A percentile compares a stretch with the other conserved stretches of the same genome.
phyloP scores from a whole-genome alignment of 2,888 invertebrate genomes.

The Rotaria sp. region DNA sequence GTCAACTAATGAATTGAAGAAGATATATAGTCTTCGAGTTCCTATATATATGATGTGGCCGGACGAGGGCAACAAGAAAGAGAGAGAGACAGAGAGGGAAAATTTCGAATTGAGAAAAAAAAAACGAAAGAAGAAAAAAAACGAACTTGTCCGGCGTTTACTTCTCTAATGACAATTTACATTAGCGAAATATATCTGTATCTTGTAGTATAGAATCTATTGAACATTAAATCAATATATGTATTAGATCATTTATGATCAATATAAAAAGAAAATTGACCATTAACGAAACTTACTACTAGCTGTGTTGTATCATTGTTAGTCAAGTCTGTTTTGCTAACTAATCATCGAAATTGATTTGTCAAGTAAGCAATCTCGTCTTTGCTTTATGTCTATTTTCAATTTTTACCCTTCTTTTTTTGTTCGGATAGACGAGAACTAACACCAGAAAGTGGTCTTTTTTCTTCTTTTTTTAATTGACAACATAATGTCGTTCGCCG shows the following conservation, averaged over 20 bases:
- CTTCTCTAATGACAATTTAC: neutral
- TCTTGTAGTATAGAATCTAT: neutral
- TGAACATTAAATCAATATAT: neutral
- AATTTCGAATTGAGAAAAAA: neutral
- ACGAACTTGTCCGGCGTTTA: neutral
- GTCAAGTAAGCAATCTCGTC: neutral
- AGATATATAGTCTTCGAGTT: constrained; percentile 8
- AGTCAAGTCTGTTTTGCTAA: neutral
- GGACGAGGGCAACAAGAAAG: neutral
- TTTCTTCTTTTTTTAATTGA: neutral
- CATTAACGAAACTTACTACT: neutral
- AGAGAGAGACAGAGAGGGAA: neutral
- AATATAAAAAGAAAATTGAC: constrained; percentile 3
- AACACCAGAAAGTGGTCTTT: neutral
- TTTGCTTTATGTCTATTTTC: neutral
- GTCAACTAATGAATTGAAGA: constrained; percentile 10
- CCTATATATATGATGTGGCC: neutral
- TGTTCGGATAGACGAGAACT: neutral
- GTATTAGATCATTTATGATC: neutral
- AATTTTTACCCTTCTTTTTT: neutral
- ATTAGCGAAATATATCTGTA: neutral
- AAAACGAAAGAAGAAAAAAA: neutral
- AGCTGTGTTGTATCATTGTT: neutral
- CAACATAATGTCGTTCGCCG: constrained; percentile 12
- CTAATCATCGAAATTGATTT: constrained; percentile 1